Conservation (phyloP, 2,888 invertebrate species). For the Tachina grossa region DNA sequence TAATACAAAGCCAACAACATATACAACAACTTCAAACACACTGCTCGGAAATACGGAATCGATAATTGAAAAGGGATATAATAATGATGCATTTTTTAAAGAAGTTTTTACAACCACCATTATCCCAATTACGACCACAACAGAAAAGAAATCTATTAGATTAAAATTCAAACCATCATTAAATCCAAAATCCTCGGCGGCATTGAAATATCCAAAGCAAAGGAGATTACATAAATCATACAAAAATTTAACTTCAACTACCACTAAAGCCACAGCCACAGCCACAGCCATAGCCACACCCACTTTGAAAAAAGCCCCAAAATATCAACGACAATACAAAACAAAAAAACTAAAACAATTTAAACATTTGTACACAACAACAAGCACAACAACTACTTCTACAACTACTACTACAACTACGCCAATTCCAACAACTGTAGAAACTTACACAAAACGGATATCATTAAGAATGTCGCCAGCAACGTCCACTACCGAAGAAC, state of each 20-base stretch:
- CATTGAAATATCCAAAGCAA: conserved; percentile 56
- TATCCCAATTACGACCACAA: conserved; percentile 43
- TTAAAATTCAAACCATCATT: conserved; percentile 33
- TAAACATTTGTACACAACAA: conserved; percentile 53
- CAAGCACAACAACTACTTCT: conserved; percentile 41
- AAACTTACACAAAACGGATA: conserved; percentile 30
- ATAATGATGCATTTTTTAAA: not conserved
- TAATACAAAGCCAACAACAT: conserved; percentile 29
- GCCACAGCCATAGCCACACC: conserved; percentile 31
- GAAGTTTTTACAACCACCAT: conserved; percentile 11
- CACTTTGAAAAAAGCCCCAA: conserved; percentile 46
- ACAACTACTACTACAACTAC: conserved; percentile 38
- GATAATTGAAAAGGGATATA: conserved; percentile 8
- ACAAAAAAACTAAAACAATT: conserved; percentile 60
- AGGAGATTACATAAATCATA: conserved; percentile 35
- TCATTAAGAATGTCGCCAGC: conserved; percentile 26
- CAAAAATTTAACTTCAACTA: conserved; percentile 43
- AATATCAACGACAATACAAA: conserved; percentile 65
- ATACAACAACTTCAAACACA: conserved; percentile 12
- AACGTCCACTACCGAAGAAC: conserved; percentile 37
- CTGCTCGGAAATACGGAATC: not conserved
- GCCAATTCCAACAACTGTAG: conserved; percentile 23
- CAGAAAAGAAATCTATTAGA: conserved; percentile 45
- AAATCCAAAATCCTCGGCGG: not conserved
- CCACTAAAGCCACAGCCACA: conserved; percentile 47